These are phyloP conservation scores for Sebastiscus albofasciatus DNA, from an alignment of 2,797 vertebrate species.

Conservation along the genomic window DNA sequence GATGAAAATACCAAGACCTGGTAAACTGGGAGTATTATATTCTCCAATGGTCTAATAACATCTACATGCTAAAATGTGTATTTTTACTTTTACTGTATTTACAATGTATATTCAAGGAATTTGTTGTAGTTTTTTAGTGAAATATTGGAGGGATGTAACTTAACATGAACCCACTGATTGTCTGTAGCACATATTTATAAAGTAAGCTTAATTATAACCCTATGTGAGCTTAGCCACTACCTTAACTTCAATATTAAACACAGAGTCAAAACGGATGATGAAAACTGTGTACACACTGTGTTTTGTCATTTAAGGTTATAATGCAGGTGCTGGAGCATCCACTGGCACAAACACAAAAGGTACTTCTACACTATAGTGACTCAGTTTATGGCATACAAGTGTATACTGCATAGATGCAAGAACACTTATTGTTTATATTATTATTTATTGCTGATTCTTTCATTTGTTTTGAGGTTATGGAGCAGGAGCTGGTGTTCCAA, in stretches of 20 bases:
- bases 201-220: not conserved
- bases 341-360: conserved; percentile 57
- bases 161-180: not conserved
- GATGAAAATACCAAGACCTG: conserved; percentile 75
- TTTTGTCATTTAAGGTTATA: conserved; percentile 47
- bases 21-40: conserved; percentile 45
- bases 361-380: not conserved
- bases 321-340: conserved; percentile 30
- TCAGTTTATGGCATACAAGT: not conserved
- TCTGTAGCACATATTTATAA: not conserved
- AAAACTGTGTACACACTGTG: not conserved
- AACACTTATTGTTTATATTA: not conserved
- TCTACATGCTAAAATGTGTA: not conserved
- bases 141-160: not conserved
- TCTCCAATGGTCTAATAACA: not conserved
- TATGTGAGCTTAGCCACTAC: not conserved
- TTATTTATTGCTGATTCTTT: conserved; percentile 3
- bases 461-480: conserved; percentile 38
- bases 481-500: conserved; percentile 47
- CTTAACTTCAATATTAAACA: not conserved
- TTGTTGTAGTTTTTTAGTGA: not conserved
- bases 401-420: not conserved
- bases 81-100: not conserved
- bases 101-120: not conserved
- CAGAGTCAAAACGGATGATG: not conserved